phyloP scores from a whole-genome alignment of 2,888 invertebrate species.

The Neuroscelio doddi region DNA sequence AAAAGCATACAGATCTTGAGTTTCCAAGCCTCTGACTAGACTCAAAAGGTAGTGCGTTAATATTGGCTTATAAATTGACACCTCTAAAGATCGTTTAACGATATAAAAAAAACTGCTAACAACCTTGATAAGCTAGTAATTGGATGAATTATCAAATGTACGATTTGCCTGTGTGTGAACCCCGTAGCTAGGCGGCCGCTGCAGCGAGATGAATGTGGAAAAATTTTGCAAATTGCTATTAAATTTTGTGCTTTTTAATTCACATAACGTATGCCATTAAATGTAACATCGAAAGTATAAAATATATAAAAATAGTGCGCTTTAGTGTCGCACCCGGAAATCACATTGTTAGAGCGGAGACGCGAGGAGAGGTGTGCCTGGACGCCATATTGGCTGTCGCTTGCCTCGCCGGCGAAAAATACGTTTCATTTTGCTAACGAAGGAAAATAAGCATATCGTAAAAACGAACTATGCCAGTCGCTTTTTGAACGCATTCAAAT shows the following conservation, averaged over 20 bases:
- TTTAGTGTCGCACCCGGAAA: not conserved
- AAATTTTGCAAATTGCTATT: not conserved
- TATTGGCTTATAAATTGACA: no score
- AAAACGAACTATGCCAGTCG: not conserved
- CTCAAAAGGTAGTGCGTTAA: no score
- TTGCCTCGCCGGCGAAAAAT: constrained; percentile 60
- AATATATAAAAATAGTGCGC: no score
- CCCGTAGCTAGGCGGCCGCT: constrained; percentile 41
- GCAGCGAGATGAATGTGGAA: not conserved
- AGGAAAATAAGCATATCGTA: constrained; percentile 7
- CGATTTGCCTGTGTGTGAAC: constrained; percentile 56
- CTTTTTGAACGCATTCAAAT: not conserved
- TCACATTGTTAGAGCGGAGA: constrained; percentile 49
- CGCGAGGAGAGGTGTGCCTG: constrained; percentile 58
- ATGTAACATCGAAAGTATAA: not conserved
- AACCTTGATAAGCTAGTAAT: not conserved
- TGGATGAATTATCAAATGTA: constrained; percentile 25
- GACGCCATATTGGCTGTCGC: constrained; percentile 62
- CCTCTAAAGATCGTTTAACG: not conserved
- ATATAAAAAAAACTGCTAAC: not conserved
- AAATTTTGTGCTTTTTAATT: not conserved
- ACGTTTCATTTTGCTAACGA: constrained; percentile 11
- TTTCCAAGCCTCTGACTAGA: no score
- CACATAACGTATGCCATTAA: not conserved
- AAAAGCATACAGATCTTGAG: no score